Evolutionary conservation across 2,113 vertebrate species (phyloP), one percentile per base, ranked within the genome.

Genomic region (Thalassarche chlororhynchos): DNA sequence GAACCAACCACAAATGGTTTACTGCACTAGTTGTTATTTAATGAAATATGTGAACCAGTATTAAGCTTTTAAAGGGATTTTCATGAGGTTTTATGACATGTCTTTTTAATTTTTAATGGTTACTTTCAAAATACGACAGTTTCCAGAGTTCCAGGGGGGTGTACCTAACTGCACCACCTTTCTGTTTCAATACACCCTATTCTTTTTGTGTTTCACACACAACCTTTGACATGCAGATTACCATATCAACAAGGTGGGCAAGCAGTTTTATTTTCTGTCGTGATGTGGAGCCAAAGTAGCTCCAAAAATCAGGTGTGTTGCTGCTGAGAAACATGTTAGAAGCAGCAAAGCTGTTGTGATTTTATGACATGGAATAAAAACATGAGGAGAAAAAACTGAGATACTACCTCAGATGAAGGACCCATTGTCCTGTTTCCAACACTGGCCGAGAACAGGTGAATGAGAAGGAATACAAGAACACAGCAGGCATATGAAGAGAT

Each of bases 31-130:
- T 38, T 82, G 47, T 32, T 87, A 38, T 82, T 93, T 85, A 82
- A 96, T 87, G 57, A 96, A 84, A 51, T 57, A 68, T 24, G 15
- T 83, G 75, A 88, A 85, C 5, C 5, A 15, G 12, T 62, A 83
- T 91, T 85, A 90, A 79, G 66, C 58, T 94, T 90, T 94, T 70
- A 88, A 88, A 77, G 23, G 17, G 25, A 71, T 82, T 91, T 96
- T 83, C 66, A 72, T 77, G 71, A 83, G 58, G 44, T 29, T 93
- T 87, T 78, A 25, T 65, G 42, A 34, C 12, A 65, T 6, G 5
- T 16, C 38, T 70, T 84, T 71, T 84, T 60, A 64, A 71, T 79
- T 93, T 95, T 82, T 66, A 69, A 69, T 58, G 25, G 34, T 61
- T 90, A 14, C 34, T 90, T 87, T 77, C 36, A 85, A 91, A 91